Evolutionary conservation across 2,888 invertebrate species (phyloP).

Genomic region (Noctua pronuba): DNA sequence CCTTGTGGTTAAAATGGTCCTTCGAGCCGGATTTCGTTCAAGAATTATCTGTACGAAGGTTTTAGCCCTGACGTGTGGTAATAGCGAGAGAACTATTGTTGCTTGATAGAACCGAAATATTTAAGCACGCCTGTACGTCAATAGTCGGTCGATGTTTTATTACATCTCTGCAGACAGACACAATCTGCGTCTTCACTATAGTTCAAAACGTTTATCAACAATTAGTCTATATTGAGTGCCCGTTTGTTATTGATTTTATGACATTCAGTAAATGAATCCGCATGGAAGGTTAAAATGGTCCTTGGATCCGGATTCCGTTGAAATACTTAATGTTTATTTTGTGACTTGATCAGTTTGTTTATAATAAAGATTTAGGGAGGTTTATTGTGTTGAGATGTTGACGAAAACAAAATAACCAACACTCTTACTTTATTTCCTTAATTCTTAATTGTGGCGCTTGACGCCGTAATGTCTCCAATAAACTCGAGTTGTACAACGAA

Average conservation of each 20-base stretch:
- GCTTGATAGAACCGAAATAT: slow-evolving; percentile 49
- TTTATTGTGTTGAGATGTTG: slow-evolving; percentile 3
- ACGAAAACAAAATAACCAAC: slow-evolving; percentile 10
- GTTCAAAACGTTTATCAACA: neutral
- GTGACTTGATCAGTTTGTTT: neutral
- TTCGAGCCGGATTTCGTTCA: slow-evolving; percentile 1
- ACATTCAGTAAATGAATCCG: slow-evolving; percentile 29
- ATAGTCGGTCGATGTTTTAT: slow-evolving; percentile 54
- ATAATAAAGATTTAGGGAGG: neutral
- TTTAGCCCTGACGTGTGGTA: slow-evolving; percentile 11
- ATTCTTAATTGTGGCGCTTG: slow-evolving; percentile 22
- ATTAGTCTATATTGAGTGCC: neutral
- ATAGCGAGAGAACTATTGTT: slow-evolving; percentile 51
- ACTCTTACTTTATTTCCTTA: slow-evolving; percentile 30
- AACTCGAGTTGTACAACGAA: slow-evolving; percentile 36
- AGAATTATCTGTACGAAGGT: slow-evolving; percentile 2
- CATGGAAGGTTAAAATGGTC: neutral
- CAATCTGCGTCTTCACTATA: neutral
- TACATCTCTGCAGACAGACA: slow-evolving; percentile 30
- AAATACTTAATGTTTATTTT: neutral
- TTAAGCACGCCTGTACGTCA: slow-evolving; percentile 46
- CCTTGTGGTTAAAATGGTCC: neutral
- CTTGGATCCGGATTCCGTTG: neutral
- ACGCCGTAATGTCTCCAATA: slow-evolving; percentile 39
- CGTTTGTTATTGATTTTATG: slow-evolving; percentile 12